Evolutionary conservation across 1,140 invertebrate genomes (phyloP).

Genomic region (Steinernema feltiae): DNA sequence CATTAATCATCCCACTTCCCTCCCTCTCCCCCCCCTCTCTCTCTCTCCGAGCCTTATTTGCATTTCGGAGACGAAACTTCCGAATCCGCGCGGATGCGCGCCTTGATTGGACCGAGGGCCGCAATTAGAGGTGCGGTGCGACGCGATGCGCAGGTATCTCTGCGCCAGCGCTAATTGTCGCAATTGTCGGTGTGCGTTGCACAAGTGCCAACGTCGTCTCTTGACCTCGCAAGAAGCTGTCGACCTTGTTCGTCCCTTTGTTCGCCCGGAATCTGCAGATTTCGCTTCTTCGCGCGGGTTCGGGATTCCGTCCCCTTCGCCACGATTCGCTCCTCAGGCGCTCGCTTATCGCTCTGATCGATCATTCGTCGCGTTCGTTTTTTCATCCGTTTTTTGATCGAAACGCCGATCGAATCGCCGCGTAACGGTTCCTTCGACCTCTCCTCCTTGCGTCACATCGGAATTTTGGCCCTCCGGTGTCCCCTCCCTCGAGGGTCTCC

Average conservation of each 20-base stretch:
- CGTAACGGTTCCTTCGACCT: constrained; percentile 5
- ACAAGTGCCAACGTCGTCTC: neutral
- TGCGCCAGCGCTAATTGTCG: neutral
- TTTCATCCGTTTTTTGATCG: neutral
- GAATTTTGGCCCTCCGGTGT: neutral
- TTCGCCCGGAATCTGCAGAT: neutral
- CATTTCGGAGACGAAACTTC: too few species aligned
- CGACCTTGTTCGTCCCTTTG: neutral
- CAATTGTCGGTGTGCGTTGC: constrained; percentile 7
- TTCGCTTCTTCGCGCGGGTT: neutral
- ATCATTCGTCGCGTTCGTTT: constrained; percentile 8
- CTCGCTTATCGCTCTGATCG: constrained; percentile 8
- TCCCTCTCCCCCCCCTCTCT: too few species aligned
- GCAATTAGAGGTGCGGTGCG: neutral
- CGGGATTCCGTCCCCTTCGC: too few species aligned
- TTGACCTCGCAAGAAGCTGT: constrained; percentile 5
- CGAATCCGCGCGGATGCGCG: too few species aligned
- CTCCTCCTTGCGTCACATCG: neutral
- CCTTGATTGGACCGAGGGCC: too few species aligned
- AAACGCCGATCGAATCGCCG: neutral
- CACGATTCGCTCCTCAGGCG: neutral
- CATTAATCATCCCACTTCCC: too few species aligned
- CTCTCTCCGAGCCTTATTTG: too few species aligned
- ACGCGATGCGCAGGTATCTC: too few species aligned
- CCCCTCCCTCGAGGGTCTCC: neutral